Evolutionary conservation across 2,888 invertebrate species (phyloP).

Genomic region (Drosophila cognata): DNA sequence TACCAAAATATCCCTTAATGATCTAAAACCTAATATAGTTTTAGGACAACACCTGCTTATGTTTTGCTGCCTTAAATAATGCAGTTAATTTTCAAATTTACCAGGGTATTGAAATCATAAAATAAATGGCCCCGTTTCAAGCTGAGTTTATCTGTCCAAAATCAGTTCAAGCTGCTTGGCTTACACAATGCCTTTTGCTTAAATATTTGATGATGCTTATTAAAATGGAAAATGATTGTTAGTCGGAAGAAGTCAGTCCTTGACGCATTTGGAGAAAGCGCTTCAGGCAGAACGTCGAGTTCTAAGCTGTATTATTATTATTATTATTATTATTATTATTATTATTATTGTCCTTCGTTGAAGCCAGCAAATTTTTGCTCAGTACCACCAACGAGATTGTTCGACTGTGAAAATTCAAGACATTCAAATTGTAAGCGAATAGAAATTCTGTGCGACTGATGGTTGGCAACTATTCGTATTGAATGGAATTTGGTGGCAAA

Average conservation of each 20-base stretch:
- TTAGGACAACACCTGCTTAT: background rate
- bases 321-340: conserved; percentile 27
- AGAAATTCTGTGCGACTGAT: conserved; percentile 48
- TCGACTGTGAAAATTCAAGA: conserved; percentile 27
- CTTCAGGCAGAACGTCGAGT: conserved; percentile 13
- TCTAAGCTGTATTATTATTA: conserved; percentile 16
- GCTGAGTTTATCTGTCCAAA: background rate
- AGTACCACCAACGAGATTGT: conserved; percentile 22
- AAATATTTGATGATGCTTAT: conserved; percentile 47
- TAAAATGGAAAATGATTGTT: conserved; percentile 43
- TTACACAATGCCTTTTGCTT: conserved; percentile 22
- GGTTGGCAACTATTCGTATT: conserved; percentile 66
- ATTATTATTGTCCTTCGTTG: conserved; percentile 41
- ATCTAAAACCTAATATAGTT: background rate
- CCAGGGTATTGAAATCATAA: background rate
- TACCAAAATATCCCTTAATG: too few relatives aligned
- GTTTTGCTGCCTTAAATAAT: background rate
- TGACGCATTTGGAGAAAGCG: conserved; percentile 11
- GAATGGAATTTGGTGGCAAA: conserved; percentile 66
- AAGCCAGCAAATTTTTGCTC: conserved; percentile 25
- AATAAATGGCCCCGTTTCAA: background rate
- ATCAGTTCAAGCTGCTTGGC: conserved; percentile 25
- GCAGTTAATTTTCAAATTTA: background rate
- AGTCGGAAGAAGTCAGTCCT: conserved; percentile 31
- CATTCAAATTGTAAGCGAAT: conserved; percentile 34